Conservation (phyloP, 2,113 vertebrate genomes). For the Platycercus adscitus region DNA sequence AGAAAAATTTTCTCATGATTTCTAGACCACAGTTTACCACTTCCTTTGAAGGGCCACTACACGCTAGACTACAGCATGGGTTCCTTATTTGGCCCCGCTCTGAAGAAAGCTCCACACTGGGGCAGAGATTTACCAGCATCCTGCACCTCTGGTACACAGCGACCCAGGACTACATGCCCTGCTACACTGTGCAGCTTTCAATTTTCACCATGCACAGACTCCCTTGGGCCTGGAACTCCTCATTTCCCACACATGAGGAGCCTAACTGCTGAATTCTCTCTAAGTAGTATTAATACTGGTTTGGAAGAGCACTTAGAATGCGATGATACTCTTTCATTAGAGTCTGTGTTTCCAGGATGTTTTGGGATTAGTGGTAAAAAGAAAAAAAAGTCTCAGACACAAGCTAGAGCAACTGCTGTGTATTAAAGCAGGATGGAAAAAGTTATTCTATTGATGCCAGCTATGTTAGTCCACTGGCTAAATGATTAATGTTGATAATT, state of each 20-base stretch:
- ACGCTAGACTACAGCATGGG: background rate
- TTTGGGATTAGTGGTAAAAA: constrained; percentile 38
- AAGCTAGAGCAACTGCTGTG: constrained; percentile 29
- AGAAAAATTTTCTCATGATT: background rate
- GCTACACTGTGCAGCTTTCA: rapidly evolving
- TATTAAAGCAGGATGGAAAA: constrained; percentile 64
- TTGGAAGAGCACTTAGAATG: background rate
- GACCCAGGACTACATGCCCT: background rate
- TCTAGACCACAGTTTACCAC: background rate
- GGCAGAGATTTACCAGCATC: no score
- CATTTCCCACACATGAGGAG: background rate
- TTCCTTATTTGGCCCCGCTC: background rate
- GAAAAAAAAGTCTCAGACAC: background rate
- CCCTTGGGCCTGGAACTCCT: background rate
- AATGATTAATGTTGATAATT: constrained; percentile 80
- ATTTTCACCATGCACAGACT: background rate
- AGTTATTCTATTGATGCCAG: constrained; percentile 72
- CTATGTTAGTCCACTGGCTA: constrained; percentile 58
- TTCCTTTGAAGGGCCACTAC: background rate
- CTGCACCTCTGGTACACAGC: no score
- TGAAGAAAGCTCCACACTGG: rapidly evolving
- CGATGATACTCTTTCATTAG: background rate
- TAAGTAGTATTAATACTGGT: background rate
- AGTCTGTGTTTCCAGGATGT: constrained; percentile 33
- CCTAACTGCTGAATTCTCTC: background rate